A percentile compares a stretch with the other conserved stretches of the same genome.
These are phyloP conservation scores for Paratrypauchen microcephalus DNA, from an alignment of 2,797 vertebrate genomes.

Conservation along the genomic window DNA sequence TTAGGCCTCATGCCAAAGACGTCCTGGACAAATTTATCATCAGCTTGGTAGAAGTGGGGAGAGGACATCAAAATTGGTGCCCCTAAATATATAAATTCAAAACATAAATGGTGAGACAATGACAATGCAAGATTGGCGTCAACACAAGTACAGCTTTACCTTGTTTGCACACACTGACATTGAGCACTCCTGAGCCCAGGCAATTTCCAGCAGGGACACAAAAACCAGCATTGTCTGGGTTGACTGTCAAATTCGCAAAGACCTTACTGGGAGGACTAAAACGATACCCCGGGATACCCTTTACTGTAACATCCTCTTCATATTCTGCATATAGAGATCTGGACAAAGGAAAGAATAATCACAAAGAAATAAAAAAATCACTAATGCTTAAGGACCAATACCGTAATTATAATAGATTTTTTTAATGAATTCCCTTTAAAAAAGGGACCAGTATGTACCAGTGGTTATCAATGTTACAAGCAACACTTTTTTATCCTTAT, in stretches of 20 bases:
- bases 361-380: neutral
- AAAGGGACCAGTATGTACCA: too few species aligned
- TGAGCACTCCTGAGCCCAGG: conserved; percentile 87
- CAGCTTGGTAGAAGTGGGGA: conserved; percentile 95
- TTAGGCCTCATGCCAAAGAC: conserved; percentile 86
- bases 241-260: conserved; percentile 83
- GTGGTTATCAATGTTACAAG: too few species aligned
- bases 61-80: conserved; percentile 93
- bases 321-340: conserved; percentile 89
- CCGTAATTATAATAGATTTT: too few species aligned
- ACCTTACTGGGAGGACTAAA: conserved; percentile 83
- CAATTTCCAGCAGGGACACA: conserved; percentile 88
- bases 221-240: conserved; percentile 91
- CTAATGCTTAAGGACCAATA: neutral
- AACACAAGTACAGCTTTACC: conserved; percentile 67
- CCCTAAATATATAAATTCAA: conserved; percentile 66
- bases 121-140: too few species aligned
- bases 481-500: too few species aligned
- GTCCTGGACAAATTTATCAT: conserved; percentile 78
- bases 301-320: conserved; percentile 79
- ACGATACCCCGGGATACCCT: conserved; percentile 83
- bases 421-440: too few species aligned
- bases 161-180: conserved; percentile 87
- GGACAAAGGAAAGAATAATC: conserved; percentile 8
- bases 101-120: neutral